These are phyloP conservation scores for Melanophora roralis DNA, from an alignment of 2,888 invertebrate genomes.

Conservation along the genomic window DNA sequence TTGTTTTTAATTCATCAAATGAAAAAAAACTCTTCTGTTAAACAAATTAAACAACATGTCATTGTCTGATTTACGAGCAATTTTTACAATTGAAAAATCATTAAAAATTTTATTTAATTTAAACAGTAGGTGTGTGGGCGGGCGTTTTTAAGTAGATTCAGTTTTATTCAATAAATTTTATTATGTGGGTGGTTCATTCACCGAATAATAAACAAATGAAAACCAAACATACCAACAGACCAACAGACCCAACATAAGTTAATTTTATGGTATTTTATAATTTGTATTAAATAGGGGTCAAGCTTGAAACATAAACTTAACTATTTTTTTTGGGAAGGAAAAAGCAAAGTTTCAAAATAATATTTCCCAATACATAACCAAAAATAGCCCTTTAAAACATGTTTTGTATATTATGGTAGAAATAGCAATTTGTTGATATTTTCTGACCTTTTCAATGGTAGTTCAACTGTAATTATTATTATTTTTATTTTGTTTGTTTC, in stretches of 20 bases:
- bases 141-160: slow-evolving; percentile 13
- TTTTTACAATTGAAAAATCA: slow-evolving; percentile 30
- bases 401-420: too few relatives aligned
- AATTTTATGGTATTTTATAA: not conserved
- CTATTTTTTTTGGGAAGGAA: too few relatives aligned
- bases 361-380: too few relatives aligned
- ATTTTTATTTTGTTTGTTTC: too few relatives aligned
- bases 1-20: not conserved
- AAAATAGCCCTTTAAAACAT: too few relatives aligned
- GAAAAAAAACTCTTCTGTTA: not conserved
- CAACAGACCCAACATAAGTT: too few relatives aligned
- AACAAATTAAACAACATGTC: slow-evolving; percentile 19
- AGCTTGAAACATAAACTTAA: not conserved
- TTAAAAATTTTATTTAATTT: slow-evolving; percentile 40
- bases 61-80: slow-evolving; percentile 9
- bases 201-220: not conserved
- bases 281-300: slow-evolving; percentile 22
- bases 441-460: too few relatives aligned
- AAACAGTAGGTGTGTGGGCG: slow-evolving; percentile 32
- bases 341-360: too few relatives aligned
- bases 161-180: not conserved
- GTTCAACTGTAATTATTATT: too few relatives aligned
- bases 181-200: slow-evolving; percentile 3
- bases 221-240: not conserved
- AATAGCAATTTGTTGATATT: too few relatives aligned